Percentiles rank a stretch among this genome's conserved stretches.
These are phyloP conservation scores for Tachystola acroxantha DNA, from an alignment of 2,888 invertebrate species.

Conservation along the genomic window DNA sequence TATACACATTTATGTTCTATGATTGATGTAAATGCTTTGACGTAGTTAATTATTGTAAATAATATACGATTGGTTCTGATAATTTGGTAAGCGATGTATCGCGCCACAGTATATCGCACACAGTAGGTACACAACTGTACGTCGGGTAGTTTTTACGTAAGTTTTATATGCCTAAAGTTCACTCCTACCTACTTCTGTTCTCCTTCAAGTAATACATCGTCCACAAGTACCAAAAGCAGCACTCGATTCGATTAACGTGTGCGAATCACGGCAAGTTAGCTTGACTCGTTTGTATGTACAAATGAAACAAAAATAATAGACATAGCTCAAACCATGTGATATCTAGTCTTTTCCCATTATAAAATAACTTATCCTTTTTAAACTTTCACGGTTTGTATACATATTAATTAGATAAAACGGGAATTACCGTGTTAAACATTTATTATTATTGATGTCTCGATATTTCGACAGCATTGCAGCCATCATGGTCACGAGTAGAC, in stretches of 20 bases:
- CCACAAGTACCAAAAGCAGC: slow-evolving; percentile 31
- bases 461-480: too few relatives aligned
- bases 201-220: slow-evolving; percentile 6
- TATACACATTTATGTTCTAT: slow-evolving; percentile 4
- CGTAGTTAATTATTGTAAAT: slow-evolving; percentile 23
- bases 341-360: slow-evolving; percentile 71
- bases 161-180: slow-evolving; percentile 31
- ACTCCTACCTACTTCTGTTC: slow-evolving; percentile 7
- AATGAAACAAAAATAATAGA: slow-evolving; percentile 44
- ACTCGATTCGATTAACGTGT: slow-evolving; percentile 32
- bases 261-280: slow-evolving; percentile 29
- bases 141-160: slow-evolving; percentile 26
- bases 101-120: slow-evolving; percentile 20
- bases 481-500: too few relatives aligned
- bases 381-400: too few relatives aligned
- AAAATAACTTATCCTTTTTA: slow-evolving; percentile 42
- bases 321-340: slow-evolving; percentile 76
- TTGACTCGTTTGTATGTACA: slow-evolving; percentile 9
- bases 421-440: too few relatives aligned
- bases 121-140: slow-evolving; percentile 29
- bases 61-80: slow-evolving; percentile 24
- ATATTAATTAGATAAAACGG: too few relatives aligned
- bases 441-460: too few relatives aligned
- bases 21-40: slow-evolving; percentile 7
- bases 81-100: slow-evolving; percentile 21